Base-by-base conservation (phyloP, 2,113 vertebrate species). In the Hoplias malabaricus region DNA sequence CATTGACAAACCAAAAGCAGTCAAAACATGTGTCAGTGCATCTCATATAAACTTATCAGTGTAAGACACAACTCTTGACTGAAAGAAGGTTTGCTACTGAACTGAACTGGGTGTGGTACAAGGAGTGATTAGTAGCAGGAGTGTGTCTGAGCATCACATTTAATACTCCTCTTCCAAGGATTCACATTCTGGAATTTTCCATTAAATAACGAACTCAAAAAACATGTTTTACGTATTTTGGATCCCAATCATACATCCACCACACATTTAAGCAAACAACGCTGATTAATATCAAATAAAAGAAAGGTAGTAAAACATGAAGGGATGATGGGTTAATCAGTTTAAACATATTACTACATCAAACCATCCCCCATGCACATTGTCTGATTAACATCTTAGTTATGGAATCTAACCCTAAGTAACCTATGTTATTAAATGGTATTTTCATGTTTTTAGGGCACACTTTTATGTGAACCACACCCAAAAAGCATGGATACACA, bases 61-160 rank as follows among this genome's bases (percentile, higher is more conserved):
- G n/a, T n/a, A n/a, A n/a, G n/a, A n/a, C n/a, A n/a, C n/a, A 4
- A 48, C 9, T 50, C 29, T 61, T 48, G 57, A 23, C 59, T 57
- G 53, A 59, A 31, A 61, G 59, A 23, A 31, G 31, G 34, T 46
- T 33, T 43, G 50, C 38, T 27, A 43, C 33, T 57, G 43, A 77
- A 43, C 33, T 57, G 43, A 77, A 77, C 54, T 68, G 75, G 67
- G 76, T 70, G 54, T 71, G 53, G 56, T 63, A 53, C 40, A 27
- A 21, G 56, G 56, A 53, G 59, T 69, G 42, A 43, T 27, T 56
- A 29, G 46, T 16, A 53, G 68, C 68, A 34, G 14, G 31, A 42
- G 43, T 4, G 1, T n/a, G 1, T 23, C 13, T 46, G 19, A 19
- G 23, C 34, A 70, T 61, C 56, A 62, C 67, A 63, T 62, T 54